Conservation (phyloP, 2,888 invertebrate species). For the Drosophila vallismaia region DNA sequence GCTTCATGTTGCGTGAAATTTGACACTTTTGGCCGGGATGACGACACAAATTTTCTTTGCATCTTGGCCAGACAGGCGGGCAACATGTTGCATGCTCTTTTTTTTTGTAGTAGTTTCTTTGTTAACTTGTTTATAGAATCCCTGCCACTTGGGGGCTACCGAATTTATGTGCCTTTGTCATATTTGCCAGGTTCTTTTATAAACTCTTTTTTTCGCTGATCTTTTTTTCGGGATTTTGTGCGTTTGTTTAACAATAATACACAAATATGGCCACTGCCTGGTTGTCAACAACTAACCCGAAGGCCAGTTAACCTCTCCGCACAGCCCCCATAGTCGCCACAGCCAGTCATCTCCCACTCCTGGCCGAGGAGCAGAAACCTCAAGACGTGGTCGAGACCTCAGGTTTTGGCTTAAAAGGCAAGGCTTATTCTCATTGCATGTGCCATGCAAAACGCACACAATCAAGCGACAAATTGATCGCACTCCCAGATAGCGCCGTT, state of each 20-base stretch:
- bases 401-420: conserved; percentile 36
- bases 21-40: conserved; percentile 69
- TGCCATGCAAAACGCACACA: conserved; percentile 70
- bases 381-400: conserved; percentile 11
- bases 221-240: conserved; percentile 22
- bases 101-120: conserved; percentile 23
- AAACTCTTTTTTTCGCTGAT: not conserved
- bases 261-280: conserved; percentile 74
- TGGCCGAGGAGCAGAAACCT: conserved; percentile 5
- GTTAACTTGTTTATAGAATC: conserved; percentile 27
- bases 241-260: conserved; percentile 65
- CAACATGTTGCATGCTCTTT: conserved; percentile 51
- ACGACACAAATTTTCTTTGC: conserved; percentile 44
- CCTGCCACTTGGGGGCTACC: conserved; percentile 57
- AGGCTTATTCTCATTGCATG: conserved; percentile 46
- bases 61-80: conserved; percentile 66
- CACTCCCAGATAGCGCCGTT: conserved; percentile 60
- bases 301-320: conserved; percentile 46
- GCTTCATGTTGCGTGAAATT: conserved; percentile 80
- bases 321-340: conserved; percentile 11
- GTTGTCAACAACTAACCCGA: conserved; percentile 67
- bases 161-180: conserved; percentile 78
- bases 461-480: conserved; percentile 79
- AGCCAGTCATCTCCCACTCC: conserved; percentile 27
- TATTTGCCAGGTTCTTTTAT: conserved; percentile 63